Evolutionary conservation across 2,797 vertebrate genomes (phyloP).

Genomic region (Takifugu ocellatus): DNA sequence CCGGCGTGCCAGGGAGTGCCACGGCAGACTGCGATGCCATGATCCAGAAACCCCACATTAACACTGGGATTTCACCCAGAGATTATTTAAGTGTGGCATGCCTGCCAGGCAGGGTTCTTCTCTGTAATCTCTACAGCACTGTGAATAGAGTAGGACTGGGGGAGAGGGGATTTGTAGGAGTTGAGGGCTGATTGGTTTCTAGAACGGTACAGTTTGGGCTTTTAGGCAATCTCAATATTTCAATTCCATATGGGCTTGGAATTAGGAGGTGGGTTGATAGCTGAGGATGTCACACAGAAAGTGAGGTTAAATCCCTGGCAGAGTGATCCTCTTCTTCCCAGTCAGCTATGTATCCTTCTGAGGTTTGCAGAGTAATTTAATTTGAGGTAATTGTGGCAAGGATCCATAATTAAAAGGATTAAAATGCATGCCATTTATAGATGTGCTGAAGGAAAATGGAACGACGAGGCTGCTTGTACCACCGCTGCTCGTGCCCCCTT

Average conservation of each 20-base stretch:
- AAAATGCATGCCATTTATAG: slow-evolving; percentile 78
- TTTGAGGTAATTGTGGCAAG: slow-evolving; percentile 80
- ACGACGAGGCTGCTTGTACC: slow-evolving; percentile 64
- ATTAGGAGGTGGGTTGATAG: slow-evolving; percentile 65
- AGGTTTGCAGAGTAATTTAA: slow-evolving; percentile 83
- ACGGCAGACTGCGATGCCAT: slow-evolving; percentile 57
- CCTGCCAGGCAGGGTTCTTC: slow-evolving; percentile 72
- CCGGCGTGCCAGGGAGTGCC: slow-evolving; percentile 48
- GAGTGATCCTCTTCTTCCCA: slow-evolving; percentile 65
- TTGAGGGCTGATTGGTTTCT: slow-evolving; percentile 71
- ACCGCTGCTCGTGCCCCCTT: slow-evolving; percentile 51
- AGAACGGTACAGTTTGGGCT: slow-evolving; percentile 63
- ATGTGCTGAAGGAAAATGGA: slow-evolving; percentile 68
- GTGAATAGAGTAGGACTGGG: slow-evolving; percentile 67
- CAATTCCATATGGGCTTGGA: slow-evolving; percentile 69
- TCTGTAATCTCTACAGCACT: slow-evolving; percentile 69
- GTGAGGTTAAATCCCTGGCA: slow-evolving; percentile 72
- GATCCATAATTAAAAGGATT: slow-evolving; percentile 82
- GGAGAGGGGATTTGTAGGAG: slow-evolving; percentile 69
- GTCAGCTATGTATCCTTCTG: slow-evolving; percentile 75
- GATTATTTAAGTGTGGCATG: slow-evolving; percentile 77
- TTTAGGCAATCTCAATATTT: slow-evolving; percentile 72
- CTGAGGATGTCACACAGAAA: slow-evolving; percentile 63
- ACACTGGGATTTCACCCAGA: slow-evolving; percentile 75
- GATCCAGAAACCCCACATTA: slow-evolving; percentile 74